These are phyloP conservation scores for Fulmarus glacialis DNA, from an alignment of 2,113 vertebrate genomes.

Conservation along the genomic window DNA sequence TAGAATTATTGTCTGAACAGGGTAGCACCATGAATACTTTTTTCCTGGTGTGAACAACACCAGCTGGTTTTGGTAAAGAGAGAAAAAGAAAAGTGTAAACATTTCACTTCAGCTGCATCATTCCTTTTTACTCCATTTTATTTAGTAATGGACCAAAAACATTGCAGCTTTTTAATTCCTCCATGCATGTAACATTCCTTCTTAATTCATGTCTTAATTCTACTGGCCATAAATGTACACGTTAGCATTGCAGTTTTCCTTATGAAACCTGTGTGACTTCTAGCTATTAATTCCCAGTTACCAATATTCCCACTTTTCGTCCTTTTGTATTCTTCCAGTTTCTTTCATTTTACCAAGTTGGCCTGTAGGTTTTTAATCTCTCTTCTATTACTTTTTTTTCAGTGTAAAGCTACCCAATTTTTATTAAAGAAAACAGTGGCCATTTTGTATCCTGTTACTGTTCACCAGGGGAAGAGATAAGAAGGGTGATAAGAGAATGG, in stretches of 20 bases:
- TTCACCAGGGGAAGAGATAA: background rate
- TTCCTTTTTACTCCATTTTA: background rate
- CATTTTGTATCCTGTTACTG: background rate
- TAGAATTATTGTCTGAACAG: background rate
- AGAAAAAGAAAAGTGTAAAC: background rate
- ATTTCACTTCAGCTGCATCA: background rate
- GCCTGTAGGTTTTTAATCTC: background rate
- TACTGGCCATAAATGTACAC: background rate
- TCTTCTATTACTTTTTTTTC: background rate
- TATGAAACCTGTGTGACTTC: background rate
- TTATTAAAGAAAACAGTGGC: background rate
- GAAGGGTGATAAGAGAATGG: background rate
- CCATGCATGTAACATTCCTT: background rate
- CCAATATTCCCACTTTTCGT: background rate
- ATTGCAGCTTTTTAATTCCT: background rate
- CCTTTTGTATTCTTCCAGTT: background rate
- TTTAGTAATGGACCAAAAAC: background rate
- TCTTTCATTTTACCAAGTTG: background rate
- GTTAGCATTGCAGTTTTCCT: background rate
- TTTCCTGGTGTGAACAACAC: background rate
- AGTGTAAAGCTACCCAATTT: background rate
- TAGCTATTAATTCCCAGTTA: background rate
- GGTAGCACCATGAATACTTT: background rate
- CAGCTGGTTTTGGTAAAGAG: background rate
- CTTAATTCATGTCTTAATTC: background rate